A percentile compares a stretch with the other conserved stretches of the same genome.
Conservation (phyloP, 2,113 vertebrate genomes). For the Thomomys bottae region DNA sequence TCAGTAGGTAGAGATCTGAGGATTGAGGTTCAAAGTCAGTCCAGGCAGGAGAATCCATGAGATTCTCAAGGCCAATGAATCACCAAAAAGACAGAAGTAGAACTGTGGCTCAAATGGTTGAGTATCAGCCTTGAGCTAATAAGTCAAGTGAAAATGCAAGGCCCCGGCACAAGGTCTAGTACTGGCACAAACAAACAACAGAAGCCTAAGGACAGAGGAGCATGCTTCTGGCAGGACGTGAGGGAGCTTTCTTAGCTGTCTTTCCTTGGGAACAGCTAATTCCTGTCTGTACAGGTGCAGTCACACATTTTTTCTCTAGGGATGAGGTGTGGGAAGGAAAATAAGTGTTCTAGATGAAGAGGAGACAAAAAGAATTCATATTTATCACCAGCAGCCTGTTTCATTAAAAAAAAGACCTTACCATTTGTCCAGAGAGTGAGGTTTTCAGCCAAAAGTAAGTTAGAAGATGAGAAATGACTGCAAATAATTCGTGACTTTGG, state of each 20-base stretch:
- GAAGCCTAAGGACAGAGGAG: background rate
- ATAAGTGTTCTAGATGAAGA: constrained; percentile 15
- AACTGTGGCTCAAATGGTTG: too few relatives aligned
- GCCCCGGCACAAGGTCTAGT: too few relatives aligned
- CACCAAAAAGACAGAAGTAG: too few relatives aligned
- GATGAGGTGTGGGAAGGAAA: constrained; percentile 49
- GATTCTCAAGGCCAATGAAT: too few relatives aligned
- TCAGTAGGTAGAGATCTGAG: too few relatives aligned
- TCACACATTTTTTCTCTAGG: constrained; percentile 42
- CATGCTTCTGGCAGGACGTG: background rate
- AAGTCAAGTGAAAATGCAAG: too few relatives aligned
- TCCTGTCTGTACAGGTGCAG: constrained; percentile 8
- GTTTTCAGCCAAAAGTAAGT: background rate
- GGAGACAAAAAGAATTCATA: background rate
- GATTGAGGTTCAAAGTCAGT: too few relatives aligned
- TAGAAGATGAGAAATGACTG: background rate
- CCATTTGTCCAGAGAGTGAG: background rate
- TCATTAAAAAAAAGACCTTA: constrained; percentile 20
- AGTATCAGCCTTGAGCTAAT: too few relatives aligned
- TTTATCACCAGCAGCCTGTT: background rate
- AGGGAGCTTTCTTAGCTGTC: constrained; percentile 40
- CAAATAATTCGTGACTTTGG: background rate
- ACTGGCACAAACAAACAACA: too few relatives aligned
- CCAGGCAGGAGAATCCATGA: too few relatives aligned
- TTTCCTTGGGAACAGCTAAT: background rate